phyloP scores from a whole-genome alignment of 2,113 vertebrate genomes.

The Empidonax traillii region DNA sequence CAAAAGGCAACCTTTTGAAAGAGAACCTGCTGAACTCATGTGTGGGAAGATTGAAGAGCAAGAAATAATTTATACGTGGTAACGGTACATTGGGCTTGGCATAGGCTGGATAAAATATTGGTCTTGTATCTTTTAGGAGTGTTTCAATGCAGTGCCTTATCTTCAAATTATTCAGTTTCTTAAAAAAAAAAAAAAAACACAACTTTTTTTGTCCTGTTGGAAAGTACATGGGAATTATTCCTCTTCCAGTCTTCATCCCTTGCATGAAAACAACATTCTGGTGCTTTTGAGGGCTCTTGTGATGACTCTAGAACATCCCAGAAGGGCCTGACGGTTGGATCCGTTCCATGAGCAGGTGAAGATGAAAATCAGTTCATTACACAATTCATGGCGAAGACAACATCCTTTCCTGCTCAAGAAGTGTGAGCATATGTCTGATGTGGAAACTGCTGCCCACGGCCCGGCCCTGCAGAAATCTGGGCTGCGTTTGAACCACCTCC shows the following conservation, averaged over 20 bases:
- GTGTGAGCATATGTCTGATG: background rate
- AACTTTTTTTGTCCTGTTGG: background rate
- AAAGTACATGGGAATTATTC: background rate
- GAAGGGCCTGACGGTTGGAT: background rate
- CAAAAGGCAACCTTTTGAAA: background rate
- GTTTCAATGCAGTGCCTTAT: background rate
- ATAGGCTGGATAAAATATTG: background rate
- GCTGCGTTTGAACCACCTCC: slow-evolving; percentile 43
- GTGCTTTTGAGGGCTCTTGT: background rate
- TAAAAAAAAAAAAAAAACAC: background rate
- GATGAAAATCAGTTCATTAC: slow-evolving; percentile 2
- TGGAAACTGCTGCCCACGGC: background rate
- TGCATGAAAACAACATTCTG: background rate
- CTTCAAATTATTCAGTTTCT: background rate
- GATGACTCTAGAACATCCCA: background rate
- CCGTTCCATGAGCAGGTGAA: background rate
- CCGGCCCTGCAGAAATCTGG: background rate
- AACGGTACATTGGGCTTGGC: background rate
- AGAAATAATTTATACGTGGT: background rate
- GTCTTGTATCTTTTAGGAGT: background rate
- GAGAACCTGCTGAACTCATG: background rate
- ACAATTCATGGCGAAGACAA: background rate
- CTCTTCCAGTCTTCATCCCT: background rate
- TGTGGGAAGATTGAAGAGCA: background rate
- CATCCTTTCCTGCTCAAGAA: background rate